Evolutionary conservation across 2,888 invertebrate genomes (phyloP).

Genomic region (Nomada ruficornis): DNA sequence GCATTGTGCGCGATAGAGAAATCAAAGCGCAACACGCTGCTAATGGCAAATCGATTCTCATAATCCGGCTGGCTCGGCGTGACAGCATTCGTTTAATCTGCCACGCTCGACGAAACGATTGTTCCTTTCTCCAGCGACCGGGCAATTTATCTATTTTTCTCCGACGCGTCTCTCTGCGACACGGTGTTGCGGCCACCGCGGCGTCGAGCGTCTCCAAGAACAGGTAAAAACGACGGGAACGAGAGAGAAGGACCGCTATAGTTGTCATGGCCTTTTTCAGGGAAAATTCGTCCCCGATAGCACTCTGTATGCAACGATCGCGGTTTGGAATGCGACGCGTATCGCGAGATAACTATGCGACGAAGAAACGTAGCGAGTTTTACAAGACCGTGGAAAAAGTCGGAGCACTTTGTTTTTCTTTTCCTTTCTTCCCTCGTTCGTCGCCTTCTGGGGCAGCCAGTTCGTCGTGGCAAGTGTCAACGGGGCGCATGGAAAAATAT

Average conservation of each 20-base stretch:
- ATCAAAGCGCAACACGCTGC: constrained; percentile 50
- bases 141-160: constrained; percentile 31
- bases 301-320: constrained; percentile 55
- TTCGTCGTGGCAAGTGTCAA: constrained; percentile 57
- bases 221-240: background rate
- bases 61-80: constrained; percentile 29
- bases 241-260: background rate
- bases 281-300: constrained; percentile 47
- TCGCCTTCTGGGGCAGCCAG: constrained; percentile 14
- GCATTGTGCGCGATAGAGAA: constrained; percentile 31
- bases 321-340: constrained; percentile 22
- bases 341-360: constrained; percentile 18
- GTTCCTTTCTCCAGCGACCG: constrained; percentile 16
- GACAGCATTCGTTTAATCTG: constrained; percentile 41
- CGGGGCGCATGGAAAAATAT: constrained; percentile 61
- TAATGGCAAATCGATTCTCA: constrained; percentile 63
- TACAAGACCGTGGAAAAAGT: constrained; percentile 32
- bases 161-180: background rate
- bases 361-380: constrained; percentile 25
- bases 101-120: constrained; percentile 17
- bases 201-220: background rate
- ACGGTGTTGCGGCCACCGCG: background rate
- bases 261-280: constrained; percentile 44
- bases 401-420: constrained; percentile 52
- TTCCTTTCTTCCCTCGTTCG: background rate